Evolutionary conservation across 2,797 vertebrate genomes (phyloP).

Genomic region (Botia kubotai): DNA sequence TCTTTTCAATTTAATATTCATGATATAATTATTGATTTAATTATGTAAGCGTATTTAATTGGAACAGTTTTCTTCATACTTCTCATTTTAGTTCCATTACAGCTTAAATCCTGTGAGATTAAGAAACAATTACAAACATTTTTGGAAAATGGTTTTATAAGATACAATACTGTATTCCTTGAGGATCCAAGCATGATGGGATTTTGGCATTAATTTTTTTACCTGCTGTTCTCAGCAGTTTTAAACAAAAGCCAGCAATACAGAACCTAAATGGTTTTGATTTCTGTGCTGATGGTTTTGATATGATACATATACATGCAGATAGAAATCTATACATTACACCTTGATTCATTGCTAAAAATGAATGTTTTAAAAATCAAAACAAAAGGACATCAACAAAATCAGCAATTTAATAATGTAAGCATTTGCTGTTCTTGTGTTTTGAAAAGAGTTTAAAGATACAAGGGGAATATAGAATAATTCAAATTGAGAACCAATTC

Average conservation of each 20-base stretch:
- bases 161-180: constrained; percentile 29
- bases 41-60: constrained; percentile 76
- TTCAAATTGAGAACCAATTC: neutral
- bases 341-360: too few species aligned
- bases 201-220: constrained; percentile 25
- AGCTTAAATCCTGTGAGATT: constrained; percentile 67
- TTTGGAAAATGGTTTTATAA: constrained; percentile 67
- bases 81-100: constrained; percentile 69
- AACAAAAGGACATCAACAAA: constrained; percentile 34
- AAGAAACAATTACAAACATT: constrained; percentile 74
- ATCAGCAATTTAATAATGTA: constrained; percentile 32
- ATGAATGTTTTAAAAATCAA: too few species aligned
- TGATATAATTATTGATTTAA: constrained; percentile 64
- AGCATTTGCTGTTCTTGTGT: neutral
- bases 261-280: neutral
- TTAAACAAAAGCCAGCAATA: neutral
- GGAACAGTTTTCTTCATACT: constrained; percentile 70
- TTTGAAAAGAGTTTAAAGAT: neutral
- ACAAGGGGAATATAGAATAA: neutral
- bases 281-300: too few species aligned
- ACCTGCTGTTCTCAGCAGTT: neutral
- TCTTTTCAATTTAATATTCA: constrained; percentile 29
- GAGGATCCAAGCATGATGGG: constrained; percentile 17
- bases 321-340: too few species aligned
- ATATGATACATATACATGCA: too few species aligned